Evolutionary conservation across 2,888 invertebrate species (phyloP).

Genomic region (Pyrochroa serraticornis): DNA sequence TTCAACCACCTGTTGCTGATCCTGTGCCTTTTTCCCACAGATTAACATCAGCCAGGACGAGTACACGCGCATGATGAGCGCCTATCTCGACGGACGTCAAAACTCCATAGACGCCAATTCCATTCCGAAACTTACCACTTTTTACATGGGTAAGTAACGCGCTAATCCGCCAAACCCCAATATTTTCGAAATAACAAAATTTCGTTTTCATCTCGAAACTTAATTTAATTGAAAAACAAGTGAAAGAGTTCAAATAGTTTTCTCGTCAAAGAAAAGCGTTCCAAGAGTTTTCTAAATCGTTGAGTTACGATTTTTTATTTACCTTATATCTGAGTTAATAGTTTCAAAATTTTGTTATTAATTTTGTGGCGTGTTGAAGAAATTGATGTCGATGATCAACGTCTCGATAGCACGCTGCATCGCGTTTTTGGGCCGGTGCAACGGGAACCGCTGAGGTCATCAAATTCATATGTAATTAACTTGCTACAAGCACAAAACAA

Average conservation of each 20-base stretch:
- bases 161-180: no score
- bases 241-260: no score
- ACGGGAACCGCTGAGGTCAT: slow-evolving; percentile 18
- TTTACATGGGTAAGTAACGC: slow-evolving; percentile 50
- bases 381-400: slow-evolving; percentile 15
- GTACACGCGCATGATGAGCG: slow-evolving; percentile 66
- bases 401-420: neutral
- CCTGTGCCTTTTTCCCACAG: slow-evolving; percentile 55
- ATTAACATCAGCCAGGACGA: slow-evolving; percentile 71
- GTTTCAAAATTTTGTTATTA: neutral
- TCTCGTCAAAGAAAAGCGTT: no score
- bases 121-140: slow-evolving; percentile 51
- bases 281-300: no score
- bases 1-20: slow-evolving; percentile 40
- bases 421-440: slow-evolving; percentile 16
- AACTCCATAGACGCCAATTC: slow-evolving; percentile 44
- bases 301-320: neutral
- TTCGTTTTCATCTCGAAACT: no score
- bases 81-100: slow-evolving; percentile 61
- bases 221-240: no score
- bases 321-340: no score
- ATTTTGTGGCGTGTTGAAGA: slow-evolving; percentile 23
- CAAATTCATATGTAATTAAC: neutral
- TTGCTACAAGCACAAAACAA: no score
- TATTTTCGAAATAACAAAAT: no score